These are phyloP conservation scores for Eurytoma californica DNA, from an alignment of 2,888 invertebrate genomes.

Conservation along the genomic window DNA sequence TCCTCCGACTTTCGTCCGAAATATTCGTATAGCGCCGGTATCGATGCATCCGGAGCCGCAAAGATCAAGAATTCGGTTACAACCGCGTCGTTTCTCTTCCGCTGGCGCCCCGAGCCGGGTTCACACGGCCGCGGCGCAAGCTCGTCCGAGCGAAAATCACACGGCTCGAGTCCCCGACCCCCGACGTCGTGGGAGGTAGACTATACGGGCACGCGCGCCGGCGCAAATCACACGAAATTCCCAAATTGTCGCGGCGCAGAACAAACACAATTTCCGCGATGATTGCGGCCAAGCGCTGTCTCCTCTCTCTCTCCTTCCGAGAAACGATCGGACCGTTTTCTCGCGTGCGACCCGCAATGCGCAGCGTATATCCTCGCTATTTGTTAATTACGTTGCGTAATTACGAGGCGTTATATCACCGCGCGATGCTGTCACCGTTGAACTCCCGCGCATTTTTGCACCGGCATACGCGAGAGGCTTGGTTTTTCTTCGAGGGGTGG, in stretches of 20 bases:
- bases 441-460: neutral
- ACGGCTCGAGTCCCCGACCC: neutral
- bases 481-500: neutral
- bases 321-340: slow-evolving; percentile 35
- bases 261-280: slow-evolving; percentile 23
- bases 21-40: slow-evolving; percentile 1
- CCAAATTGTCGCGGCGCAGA: slow-evolving; percentile 17
- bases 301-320: neutral
- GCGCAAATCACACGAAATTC: slow-evolving; percentile 33
- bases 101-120: neutral
- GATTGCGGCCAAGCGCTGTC: slow-evolving; percentile 5
- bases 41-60: neutral
- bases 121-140: neutral
- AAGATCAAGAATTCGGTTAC: neutral
- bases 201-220: neutral
- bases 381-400: slow-evolving; percentile 14
- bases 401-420: slow-evolving; percentile 17
- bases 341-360: neutral
- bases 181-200: neutral
- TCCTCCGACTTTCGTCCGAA: neutral
- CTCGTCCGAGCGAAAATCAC: neutral
- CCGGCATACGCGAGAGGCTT: neutral
- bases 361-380: neutral
- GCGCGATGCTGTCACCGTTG: slow-evolving; percentile 11
- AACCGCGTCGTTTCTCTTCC: neutral